Evolutionary conservation across 2,888 invertebrate species (phyloP).

Genomic region (Leptinotarsa rubiginosa): DNA sequence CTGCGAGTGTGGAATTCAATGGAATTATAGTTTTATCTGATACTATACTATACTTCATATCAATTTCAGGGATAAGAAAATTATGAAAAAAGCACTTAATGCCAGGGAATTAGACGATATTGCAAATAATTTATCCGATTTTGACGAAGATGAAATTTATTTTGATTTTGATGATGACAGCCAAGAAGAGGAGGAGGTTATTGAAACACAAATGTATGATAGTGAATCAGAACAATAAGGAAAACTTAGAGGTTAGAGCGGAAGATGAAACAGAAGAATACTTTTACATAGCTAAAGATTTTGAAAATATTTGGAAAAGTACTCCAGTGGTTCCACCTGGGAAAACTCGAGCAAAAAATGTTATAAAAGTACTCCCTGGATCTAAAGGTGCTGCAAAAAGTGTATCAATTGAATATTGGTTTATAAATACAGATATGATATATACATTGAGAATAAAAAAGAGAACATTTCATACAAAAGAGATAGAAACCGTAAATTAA

Average conservation of each 20-base stretch:
- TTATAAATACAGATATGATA: not conserved
- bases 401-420: no score
- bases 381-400: no score
- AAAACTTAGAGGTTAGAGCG: not conserved
- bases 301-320: not conserved
- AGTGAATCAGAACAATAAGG: not conserved
- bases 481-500: constrained; percentile 17
- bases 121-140: not conserved
- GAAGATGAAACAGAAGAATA: not conserved
- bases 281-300: not conserved
- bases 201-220: not conserved
- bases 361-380: no score
- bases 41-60: constrained; percentile 1
- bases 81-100: not conserved
- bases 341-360: not conserved
- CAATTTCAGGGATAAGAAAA: not conserved
- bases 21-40: constrained; percentile 4
- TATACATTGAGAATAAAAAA: constrained; percentile 14
- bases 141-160: not conserved
- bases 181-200: not conserved
- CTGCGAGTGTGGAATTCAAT: constrained; percentile 7
- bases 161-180: not conserved
- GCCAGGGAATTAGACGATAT: not conserved
- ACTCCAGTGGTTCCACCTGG: not conserved
- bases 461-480: not conserved